phyloP scores from a whole-genome alignment of 2,888 invertebrate genomes.

The Hymenopus coronatus region DNA sequence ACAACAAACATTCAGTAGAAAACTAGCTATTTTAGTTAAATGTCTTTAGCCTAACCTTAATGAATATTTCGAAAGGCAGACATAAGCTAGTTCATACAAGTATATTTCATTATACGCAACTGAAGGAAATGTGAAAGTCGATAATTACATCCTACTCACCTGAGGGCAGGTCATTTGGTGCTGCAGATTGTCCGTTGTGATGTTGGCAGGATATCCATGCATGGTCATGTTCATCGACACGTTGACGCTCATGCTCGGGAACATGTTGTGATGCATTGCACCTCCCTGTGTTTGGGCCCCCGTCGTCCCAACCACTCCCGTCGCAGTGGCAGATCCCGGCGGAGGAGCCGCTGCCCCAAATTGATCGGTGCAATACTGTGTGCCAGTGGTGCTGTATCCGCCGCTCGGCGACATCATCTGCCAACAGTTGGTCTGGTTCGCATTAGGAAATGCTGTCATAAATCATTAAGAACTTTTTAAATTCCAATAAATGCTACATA shows the following conservation, averaged over 20 bases:
- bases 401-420: constrained; percentile 56
- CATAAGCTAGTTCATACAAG: too few species aligned
- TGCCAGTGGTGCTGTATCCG: constrained; percentile 28
- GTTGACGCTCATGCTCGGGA: constrained; percentile 94
- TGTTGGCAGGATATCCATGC: constrained; percentile 58
- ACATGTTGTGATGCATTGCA: constrained; percentile 45
- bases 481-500: background rate
- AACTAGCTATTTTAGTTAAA: too few species aligned
- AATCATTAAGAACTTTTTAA: background rate
- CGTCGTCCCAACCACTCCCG: constrained; percentile 36
- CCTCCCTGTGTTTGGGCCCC: constrained; percentile 26
- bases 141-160: constrained; percentile 46
- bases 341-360: background rate
- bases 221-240: constrained; percentile 98
- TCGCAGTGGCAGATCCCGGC: background rate
- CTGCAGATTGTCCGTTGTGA: constrained; percentile 45
- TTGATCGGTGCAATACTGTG: constrained; percentile 36
- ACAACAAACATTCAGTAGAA: too few species aligned
- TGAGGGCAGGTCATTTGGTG: constrained; percentile 67
- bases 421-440: background rate
- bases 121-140: background rate
- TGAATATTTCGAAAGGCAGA: too few species aligned
- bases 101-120: too few species aligned
- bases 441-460: background rate
- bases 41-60: too few species aligned